Evolutionary conservation across 2,888 invertebrate species (phyloP).

Genomic region (Dinocampus coccinellae): DNA sequence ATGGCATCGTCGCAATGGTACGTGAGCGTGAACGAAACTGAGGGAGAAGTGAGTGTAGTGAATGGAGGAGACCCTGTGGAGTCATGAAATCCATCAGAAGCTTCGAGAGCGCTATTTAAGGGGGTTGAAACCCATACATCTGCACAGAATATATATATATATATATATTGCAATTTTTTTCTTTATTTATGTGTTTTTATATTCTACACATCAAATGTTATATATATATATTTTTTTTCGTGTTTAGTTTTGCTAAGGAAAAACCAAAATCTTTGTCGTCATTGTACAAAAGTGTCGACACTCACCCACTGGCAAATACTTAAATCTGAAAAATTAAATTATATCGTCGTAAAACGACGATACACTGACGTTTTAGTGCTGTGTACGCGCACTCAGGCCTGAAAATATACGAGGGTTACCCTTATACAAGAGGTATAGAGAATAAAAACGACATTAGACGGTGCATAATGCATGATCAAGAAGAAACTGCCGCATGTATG

Average conservation of each 20-base stretch:
- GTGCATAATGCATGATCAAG: slow-evolving; percentile 65
- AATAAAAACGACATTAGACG: slow-evolving; percentile 69
- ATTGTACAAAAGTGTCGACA: slow-evolving; percentile 23
- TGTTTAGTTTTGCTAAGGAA: not conserved
- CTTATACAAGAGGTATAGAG: slow-evolving; percentile 42
- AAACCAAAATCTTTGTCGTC: slow-evolving; percentile 17
- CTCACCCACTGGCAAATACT: slow-evolving; percentile 46
- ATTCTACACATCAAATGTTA: too few relatives aligned
- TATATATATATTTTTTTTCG: too few relatives aligned
- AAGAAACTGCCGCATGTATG: slow-evolving; percentile 20
- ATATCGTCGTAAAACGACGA: slow-evolving; percentile 64
- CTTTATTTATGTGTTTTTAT: too few relatives aligned
- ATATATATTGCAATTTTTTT: too few relatives aligned
- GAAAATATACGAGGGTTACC: slow-evolving; percentile 40
- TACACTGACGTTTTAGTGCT: slow-evolving; percentile 57
- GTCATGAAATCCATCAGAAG: slow-evolving; percentile 66
- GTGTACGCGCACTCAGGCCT: slow-evolving; percentile 32
- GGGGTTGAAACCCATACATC: not conserved
- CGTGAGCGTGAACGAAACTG: slow-evolving; percentile 38
- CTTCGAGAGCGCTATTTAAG: slow-evolving; percentile 59
- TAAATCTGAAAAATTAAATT: slow-evolving; percentile 69
- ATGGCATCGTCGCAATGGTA: slow-evolving; percentile 26
- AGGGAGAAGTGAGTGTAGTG: slow-evolving; percentile 53
- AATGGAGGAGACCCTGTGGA: slow-evolving; percentile 64
- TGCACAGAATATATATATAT: too few relatives aligned